These are phyloP conservation scores for Diaphora mendica DNA, from an alignment of 2,888 invertebrate genomes.

Conservation along the genomic window DNA sequence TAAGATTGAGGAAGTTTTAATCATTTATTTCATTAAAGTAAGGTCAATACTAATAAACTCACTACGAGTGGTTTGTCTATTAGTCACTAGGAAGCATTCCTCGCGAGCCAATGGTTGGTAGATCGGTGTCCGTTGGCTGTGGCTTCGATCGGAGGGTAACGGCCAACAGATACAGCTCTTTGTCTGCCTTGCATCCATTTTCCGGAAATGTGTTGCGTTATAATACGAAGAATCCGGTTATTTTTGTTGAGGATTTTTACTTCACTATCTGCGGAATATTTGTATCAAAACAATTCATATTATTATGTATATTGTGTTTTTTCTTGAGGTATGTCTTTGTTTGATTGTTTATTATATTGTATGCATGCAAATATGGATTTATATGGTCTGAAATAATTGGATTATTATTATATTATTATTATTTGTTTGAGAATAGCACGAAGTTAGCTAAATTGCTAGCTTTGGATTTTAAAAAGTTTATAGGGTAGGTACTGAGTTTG, in stretches of 20 bases:
- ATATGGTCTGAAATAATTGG: too few species aligned
- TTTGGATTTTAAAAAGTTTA: neutral
- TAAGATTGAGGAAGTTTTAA: neutral
- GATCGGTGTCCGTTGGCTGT: conserved; percentile 37
- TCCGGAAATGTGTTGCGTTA: conserved; percentile 22
- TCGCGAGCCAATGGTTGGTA: conserved; percentile 69
- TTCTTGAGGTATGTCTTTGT: neutral
- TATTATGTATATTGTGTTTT: neutral
- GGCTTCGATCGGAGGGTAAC: conserved; percentile 49
- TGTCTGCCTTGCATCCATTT: conserved; percentile 38
- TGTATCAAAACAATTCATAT: neutral
- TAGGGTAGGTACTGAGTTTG: too few species aligned
- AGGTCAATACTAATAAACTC: conserved; percentile 48
- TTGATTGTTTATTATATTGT: too few species aligned
- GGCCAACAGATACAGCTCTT: conserved; percentile 41
- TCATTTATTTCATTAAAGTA: conserved; percentile 33
- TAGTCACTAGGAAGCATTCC: conserved; percentile 83
- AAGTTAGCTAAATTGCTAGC: neutral
- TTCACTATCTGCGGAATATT: neutral
- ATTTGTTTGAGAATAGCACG: neutral
- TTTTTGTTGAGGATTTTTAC: neutral
- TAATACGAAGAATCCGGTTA: neutral
- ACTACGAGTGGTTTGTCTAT: conserved; percentile 70
- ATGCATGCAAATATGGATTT: too few species aligned
- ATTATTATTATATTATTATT: too few species aligned